A percentile compares a stretch with the other conserved stretches of the same genome.
Conservation (phyloP, 2,797 vertebrate species). For the Orientallactaga sibirica region DNA sequence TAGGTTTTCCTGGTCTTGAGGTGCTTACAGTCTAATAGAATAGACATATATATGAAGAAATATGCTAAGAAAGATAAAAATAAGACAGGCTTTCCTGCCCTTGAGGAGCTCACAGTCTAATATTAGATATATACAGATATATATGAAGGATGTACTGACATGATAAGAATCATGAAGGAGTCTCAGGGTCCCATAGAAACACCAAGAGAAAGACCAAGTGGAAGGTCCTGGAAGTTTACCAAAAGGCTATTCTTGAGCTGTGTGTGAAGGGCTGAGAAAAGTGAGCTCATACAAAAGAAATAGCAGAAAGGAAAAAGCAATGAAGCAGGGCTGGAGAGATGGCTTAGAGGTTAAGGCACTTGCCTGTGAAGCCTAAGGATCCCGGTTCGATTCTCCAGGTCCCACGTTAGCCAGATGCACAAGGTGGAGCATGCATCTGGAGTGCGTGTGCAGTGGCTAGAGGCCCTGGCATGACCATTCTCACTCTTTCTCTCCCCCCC, state of each 20-base stretch:
- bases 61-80: background rate
- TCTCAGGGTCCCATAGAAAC: background rate
- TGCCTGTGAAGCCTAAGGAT: too few relatives aligned
- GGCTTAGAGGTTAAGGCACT: too few relatives aligned
- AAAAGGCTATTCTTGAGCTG: conserved; percentile 3
- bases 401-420: too few relatives aligned
- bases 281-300: background rate
- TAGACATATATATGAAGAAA: conserved; percentile 4
- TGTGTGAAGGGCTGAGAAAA: background rate
- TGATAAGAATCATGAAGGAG: background rate
- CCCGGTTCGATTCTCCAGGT: too few relatives aligned
- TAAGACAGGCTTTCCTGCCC: background rate
- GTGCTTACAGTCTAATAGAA: background rate
- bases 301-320: background rate
- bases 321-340: background rate
- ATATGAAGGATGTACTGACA: background rate
- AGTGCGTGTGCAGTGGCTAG: too few relatives aligned
- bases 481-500: too few relatives aligned
- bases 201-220: background rate
- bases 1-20: background rate
- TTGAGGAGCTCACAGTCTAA: background rate
- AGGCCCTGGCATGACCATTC: too few relatives aligned
- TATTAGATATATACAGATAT: background rate
- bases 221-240: conserved; percentile 2
- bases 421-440: too few relatives aligned